Evolutionary conservation across 1,140 invertebrate genomes (phyloP).

Genomic region (Nilaparvata lugens): DNA sequence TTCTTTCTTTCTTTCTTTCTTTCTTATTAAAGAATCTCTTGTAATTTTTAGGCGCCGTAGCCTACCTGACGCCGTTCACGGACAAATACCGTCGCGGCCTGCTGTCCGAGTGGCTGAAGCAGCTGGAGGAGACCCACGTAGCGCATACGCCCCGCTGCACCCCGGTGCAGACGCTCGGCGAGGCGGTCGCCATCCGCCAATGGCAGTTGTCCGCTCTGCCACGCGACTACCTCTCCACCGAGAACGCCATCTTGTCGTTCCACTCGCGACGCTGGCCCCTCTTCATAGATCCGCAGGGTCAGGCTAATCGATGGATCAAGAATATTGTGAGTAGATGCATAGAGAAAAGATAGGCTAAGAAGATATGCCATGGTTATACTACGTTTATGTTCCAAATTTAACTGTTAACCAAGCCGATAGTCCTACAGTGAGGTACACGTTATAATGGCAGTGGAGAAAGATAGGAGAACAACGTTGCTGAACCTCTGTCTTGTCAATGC

Average conservation of each 20-base stretch:
- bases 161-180: constrained; percentile 47
- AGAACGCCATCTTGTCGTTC: constrained; percentile 56
- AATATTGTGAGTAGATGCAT: constrained; percentile 44
- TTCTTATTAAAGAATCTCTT: no score
- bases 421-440: not conserved
- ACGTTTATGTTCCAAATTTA: no score
- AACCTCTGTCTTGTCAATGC: no score
- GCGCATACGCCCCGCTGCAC: constrained; percentile 48
- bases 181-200: constrained; percentile 46
- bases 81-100: constrained; percentile 40
- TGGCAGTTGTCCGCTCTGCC: constrained; percentile 63
- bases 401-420: not conserved
- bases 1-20: no score
- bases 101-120: constrained; percentile 29
- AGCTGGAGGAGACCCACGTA: constrained; percentile 28
- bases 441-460: no score
- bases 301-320: constrained; percentile 64
- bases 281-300: constrained; percentile 61
- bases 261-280: constrained; percentile 52
- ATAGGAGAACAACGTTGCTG: no score
- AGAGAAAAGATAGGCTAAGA: not conserved
- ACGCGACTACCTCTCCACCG: constrained; percentile 52
- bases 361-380: no score
- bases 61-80: constrained; percentile 59
- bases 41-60: constrained; percentile 49